Conservation (phyloP, 2,888 invertebrate genomes). For the Chloroclysta siterata region DNA sequence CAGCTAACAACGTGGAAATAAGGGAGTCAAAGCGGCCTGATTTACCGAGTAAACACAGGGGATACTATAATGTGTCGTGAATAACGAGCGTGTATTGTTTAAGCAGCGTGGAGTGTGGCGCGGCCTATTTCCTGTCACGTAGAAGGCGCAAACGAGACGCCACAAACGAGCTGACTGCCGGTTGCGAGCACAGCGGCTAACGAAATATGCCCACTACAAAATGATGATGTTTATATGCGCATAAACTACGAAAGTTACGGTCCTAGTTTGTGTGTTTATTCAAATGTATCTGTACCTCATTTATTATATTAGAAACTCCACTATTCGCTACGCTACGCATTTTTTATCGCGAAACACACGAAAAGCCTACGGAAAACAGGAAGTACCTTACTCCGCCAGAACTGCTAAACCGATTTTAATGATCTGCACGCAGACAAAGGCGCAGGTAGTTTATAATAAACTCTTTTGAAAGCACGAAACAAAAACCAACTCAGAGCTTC, state of each 20-base stretch:
- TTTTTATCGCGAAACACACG: not conserved
- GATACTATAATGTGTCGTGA: slow-evolving; percentile 43
- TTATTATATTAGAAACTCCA: slow-evolving; percentile 1
- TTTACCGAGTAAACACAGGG: slow-evolving; percentile 42
- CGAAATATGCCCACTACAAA: slow-evolving; percentile 32
- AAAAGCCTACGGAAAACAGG: too few species aligned
- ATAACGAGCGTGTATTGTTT: slow-evolving; percentile 41
- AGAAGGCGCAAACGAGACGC: slow-evolving; percentile 61
- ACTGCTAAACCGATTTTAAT: too few species aligned
- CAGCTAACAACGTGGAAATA: slow-evolving; percentile 65
- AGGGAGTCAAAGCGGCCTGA: slow-evolving; percentile 50
- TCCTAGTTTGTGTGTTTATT: not conserved
- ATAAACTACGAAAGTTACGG: slow-evolving; percentile 7
- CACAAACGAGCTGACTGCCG: slow-evolving; percentile 55
- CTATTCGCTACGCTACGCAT: not conserved
- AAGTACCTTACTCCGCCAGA: too few species aligned
- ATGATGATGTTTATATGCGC: slow-evolving; percentile 18
- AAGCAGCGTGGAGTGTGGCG: slow-evolving; percentile 45
- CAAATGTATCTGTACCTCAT: not conserved
- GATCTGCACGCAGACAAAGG: too few species aligned
- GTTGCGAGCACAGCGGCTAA: slow-evolving; percentile 34
- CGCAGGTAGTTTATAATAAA: too few species aligned
- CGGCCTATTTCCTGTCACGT: slow-evolving; percentile 68
- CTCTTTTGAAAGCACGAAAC: too few species aligned
- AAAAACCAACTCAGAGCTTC: too few species aligned